Percentiles rank a stretch among this genome's conserved stretches.
Evolutionary conservation across 2,113 vertebrate species (phyloP).

Genomic region (Thamnophis sirtalis): DNA sequence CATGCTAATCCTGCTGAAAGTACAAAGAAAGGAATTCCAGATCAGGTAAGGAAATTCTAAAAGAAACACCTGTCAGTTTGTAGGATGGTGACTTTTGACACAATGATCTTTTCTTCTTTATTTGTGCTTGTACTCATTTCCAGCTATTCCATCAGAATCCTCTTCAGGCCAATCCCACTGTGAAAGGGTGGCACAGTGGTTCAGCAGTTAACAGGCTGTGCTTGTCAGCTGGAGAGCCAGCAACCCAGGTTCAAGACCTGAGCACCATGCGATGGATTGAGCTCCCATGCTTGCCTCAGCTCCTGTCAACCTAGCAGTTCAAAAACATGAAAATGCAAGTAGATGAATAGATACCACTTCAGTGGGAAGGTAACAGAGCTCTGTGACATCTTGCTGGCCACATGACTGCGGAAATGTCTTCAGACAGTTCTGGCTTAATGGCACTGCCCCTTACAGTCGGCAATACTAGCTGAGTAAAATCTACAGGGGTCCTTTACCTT

Average conservation of each 20-base stretch:
- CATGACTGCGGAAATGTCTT: not conserved
- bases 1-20: not conserved
- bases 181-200: not conserved
- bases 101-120: not conserved
- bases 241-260: not conserved
- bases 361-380: not conserved
- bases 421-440: not conserved
- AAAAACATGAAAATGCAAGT: not conserved
- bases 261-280: not conserved
- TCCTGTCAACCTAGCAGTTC: not conserved
- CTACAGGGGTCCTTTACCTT: not conserved
- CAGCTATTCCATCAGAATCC: not conserved
- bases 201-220: not conserved
- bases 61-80: not conserved
- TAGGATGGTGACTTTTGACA: not conserved
- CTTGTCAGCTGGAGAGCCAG: not conserved
- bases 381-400: not conserved
- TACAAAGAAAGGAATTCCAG: not conserved
- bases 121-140: not conserved
- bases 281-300: not conserved
- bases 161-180: not conserved
- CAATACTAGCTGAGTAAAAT: not conserved
- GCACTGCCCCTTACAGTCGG: not conserved
- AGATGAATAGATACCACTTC: not conserved
- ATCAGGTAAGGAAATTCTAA: not conserved